These are phyloP conservation scores for Drosophila willistoni DNA, from an alignment of 1,140 invertebrate species.

Conservation along the genomic window DNA sequence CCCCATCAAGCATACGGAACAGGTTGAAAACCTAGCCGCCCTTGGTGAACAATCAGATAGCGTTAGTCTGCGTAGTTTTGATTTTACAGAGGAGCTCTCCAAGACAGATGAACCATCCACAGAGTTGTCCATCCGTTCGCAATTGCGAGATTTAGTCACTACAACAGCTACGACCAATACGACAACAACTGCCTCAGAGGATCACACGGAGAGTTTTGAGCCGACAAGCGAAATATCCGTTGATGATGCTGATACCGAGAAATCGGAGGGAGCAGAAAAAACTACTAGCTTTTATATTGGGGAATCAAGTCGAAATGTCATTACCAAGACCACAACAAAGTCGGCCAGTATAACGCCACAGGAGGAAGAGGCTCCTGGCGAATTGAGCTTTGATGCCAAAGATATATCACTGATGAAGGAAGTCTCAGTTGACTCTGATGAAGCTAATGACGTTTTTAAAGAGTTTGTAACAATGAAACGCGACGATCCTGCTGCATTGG, in stretches of 20 bases:
- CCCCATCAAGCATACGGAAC: conserved; percentile 74
- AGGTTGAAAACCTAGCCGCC: conserved; percentile 69
- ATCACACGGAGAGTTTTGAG: conserved; percentile 77
- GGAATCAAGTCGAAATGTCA: conserved; percentile 79
- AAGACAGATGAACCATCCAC: conserved; percentile 79
- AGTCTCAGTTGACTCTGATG: conserved; percentile 76
- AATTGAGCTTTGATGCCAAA: conserved; percentile 63
- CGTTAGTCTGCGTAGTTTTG: conserved; percentile 75
- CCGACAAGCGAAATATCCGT: conserved; percentile 75
- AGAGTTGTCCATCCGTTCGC: conserved; percentile 70
- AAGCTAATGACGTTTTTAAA: conserved; percentile 73
- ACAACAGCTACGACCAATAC: conserved; percentile 48
- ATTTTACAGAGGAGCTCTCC: conserved; percentile 76
- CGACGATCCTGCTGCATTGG: conserved; percentile 38
- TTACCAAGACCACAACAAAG: conserved; percentile 68
- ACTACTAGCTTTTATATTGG: conserved; percentile 81
- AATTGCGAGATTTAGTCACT: conserved; percentile 64
- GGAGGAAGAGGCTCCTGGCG: conserved; percentile 55
- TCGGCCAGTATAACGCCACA: conserved; percentile 60
- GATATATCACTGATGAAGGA: conserved; percentile 76
- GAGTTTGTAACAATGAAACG: conserved; percentile 74
- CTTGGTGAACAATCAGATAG: conserved; percentile 75
- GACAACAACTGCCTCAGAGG: conserved; percentile 72
- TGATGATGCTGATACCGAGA: conserved; percentile 75
- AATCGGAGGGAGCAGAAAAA: conserved; percentile 62